These are phyloP conservation scores for Pyrocoelia pectoralis DNA, from an alignment of 2,888 invertebrate genomes.

Conservation along the genomic window DNA sequence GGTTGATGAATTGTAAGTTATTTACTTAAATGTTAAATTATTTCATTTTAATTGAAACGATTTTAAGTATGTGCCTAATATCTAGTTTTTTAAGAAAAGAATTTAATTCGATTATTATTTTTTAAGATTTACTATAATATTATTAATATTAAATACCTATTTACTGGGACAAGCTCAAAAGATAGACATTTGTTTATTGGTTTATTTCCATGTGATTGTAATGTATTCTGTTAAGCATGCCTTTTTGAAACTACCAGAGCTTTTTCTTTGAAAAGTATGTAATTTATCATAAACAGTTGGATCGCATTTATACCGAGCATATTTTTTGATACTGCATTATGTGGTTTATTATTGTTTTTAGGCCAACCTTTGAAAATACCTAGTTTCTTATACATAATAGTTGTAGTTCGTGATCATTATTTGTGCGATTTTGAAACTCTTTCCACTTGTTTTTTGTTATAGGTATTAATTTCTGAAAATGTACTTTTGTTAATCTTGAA, in stretches of 20 bases:
- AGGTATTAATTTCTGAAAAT: background rate
- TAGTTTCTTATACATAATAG: background rate
- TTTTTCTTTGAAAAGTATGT: constrained; percentile 9
- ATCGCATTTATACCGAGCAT: constrained; percentile 7
- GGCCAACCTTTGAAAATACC: background rate
- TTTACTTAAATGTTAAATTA: too few relatives aligned
- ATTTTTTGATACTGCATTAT: background rate
- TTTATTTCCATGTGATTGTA: constrained; percentile 13
- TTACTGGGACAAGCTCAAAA: too few relatives aligned
- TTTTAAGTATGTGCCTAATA: too few relatives aligned
- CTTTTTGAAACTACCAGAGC: constrained; percentile 7
- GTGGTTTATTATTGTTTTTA: background rate
- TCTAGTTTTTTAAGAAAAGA: too few relatives aligned
- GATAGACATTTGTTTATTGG: background rate
- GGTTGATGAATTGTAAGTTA: too few relatives aligned
- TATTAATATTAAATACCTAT: too few relatives aligned
- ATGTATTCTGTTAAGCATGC: constrained; percentile 21
- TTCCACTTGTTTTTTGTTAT: background rate
- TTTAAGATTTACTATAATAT: too few relatives aligned
- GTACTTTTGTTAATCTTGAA: constrained; percentile 5
- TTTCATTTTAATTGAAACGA: too few relatives aligned
- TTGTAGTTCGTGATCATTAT: background rate
- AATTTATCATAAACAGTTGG: background rate
- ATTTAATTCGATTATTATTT: too few relatives aligned
- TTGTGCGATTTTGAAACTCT: background rate